phyloP scores from a whole-genome alignment of 2,797 vertebrate genomes.

The Helicolenus hilgendorfi region DNA sequence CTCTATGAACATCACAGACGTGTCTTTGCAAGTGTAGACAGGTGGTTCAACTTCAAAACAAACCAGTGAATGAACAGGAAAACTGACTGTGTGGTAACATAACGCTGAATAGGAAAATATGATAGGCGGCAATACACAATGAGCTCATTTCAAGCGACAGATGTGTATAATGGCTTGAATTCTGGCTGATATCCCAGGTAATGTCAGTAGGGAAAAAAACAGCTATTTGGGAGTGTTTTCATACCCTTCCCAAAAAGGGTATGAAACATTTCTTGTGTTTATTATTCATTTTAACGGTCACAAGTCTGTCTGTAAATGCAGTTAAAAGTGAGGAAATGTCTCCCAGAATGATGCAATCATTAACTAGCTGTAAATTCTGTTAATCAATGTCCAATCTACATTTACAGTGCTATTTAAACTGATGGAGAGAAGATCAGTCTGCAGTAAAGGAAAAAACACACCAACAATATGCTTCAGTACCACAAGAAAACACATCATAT shows the following conservation, averaged over 20 bases:
- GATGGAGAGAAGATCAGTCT: background rate
- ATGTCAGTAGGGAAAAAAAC: background rate
- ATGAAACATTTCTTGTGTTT: background rate
- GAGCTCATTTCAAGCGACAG: slow-evolving; percentile 14
- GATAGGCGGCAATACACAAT: background rate
- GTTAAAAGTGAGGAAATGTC: background rate
- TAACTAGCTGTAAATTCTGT: background rate
- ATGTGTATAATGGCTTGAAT: slow-evolving; percentile 8
- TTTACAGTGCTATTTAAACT: background rate
- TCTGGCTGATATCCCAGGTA: slow-evolving; percentile 8
- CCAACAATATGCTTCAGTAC: background rate
- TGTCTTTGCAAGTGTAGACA: background rate
- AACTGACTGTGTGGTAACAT: background rate
- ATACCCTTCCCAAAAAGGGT: background rate
- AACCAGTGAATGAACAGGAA: slow-evolving; percentile 1
- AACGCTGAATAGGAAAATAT: slow-evolving; percentile 1
- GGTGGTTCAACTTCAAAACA: slow-evolving; percentile 5
- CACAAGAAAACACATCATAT: background rate
- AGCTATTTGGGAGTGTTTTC: background rate
- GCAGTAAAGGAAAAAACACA: too few species aligned
- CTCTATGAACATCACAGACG: background rate
- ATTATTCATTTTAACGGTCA: background rate
- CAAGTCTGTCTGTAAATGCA: background rate
- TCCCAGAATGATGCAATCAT: background rate
- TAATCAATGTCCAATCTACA: background rate